Percentiles rank a stretch among this genome's conserved stretches.
phyloP scores from a whole-genome alignment of 2,888 invertebrate species.

The Dasysyrphus albostriatus region DNA sequence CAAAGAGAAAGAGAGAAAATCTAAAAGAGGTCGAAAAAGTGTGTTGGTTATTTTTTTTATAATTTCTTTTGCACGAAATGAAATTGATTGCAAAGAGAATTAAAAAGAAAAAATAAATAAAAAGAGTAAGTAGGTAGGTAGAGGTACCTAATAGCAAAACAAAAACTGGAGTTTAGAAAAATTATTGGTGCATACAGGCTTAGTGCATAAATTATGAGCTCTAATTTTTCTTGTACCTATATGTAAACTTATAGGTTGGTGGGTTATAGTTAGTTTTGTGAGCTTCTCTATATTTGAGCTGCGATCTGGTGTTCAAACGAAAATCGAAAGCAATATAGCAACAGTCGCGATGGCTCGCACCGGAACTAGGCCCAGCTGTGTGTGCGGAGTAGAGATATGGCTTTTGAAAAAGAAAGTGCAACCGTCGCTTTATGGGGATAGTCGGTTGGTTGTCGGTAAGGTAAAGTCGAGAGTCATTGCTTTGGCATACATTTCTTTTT shows the following conservation, averaged over 20 bases:
- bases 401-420: constrained; percentile 75
- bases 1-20: constrained; percentile 70
- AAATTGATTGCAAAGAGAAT: constrained; percentile 52
- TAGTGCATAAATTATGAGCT: constrained; percentile 74
- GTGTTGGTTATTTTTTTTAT: constrained; percentile 41
- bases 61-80: constrained; percentile 45
- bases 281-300: constrained; percentile 45
- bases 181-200: constrained; percentile 76
- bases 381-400: constrained; percentile 16
- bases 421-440: constrained; percentile 11
- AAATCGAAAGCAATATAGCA: constrained; percentile 69
- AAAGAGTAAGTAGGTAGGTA: constrained; percentile 36
- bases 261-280: constrained; percentile 26
- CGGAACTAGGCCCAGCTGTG: not conserved
- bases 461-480: constrained; percentile 28
- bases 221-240: constrained; percentile 53
- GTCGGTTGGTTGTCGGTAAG: not conserved
- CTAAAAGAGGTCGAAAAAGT: constrained; percentile 75
- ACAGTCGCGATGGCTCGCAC: not conserved
- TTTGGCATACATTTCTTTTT: constrained; percentile 31
- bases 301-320: constrained; percentile 68
- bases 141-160: not conserved
- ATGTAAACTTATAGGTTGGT: constrained; percentile 15
- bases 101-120: constrained; percentile 11
- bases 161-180: constrained; percentile 64